A percentile compares a stretch with the other conserved stretches of the same genome.
Conservation (phyloP, 2,113 vertebrate genomes). For the Porphyrio hochstetteri region DNA sequence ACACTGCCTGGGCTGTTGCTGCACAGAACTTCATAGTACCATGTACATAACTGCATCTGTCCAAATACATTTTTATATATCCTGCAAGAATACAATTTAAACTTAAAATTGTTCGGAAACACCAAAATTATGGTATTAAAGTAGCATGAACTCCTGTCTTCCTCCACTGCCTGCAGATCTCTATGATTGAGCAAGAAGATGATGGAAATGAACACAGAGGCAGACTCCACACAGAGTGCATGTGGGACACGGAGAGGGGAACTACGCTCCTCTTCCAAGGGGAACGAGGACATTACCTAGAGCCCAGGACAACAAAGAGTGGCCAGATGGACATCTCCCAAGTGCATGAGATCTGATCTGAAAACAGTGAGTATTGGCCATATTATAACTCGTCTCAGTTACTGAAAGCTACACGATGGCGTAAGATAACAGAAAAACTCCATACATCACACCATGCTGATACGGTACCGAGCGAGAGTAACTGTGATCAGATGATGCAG, state of each 20-base stretch:
- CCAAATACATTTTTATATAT: neutral
- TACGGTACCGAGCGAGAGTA: neutral
- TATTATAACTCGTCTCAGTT: neutral
- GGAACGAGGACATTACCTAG: neutral
- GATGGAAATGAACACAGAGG: no score
- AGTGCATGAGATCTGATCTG: neutral
- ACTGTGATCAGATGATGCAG: neutral
- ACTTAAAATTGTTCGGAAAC: neutral
- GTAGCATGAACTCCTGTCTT: fast-evolving
- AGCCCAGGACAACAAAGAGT: neutral
- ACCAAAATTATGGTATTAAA: neutral
- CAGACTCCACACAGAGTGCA: neutral
- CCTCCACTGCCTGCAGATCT: neutral
- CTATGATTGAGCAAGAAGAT: fast-evolving
- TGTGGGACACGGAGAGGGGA: neutral
- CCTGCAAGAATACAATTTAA: neutral
- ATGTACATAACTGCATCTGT: fast-evolving
- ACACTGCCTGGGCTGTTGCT: neutral
- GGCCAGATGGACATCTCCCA: neutral
- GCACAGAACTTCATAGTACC: fast-evolving
- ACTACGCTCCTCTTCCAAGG: neutral
- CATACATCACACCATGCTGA: neutral
- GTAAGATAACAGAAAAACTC: neutral
- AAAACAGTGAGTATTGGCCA: neutral
- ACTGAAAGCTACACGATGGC: neutral